A percentile compares a stretch with the other conserved stretches of the same genome.
These are phyloP conservation scores for Hiodon alosoides DNA, from an alignment of 2,113 vertebrate species.

Conservation along the genomic window DNA sequence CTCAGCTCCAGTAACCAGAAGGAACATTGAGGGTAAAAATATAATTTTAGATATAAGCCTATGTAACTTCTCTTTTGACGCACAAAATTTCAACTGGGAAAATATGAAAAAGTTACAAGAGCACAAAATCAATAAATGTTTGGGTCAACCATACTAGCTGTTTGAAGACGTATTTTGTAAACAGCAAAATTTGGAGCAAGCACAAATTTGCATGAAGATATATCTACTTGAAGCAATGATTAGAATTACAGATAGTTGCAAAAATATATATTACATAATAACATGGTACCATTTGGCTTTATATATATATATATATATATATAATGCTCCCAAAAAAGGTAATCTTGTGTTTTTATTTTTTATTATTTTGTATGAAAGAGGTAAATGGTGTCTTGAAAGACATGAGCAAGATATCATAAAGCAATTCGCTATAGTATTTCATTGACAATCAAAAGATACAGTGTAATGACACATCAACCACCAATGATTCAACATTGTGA, in stretches of 20 bases:
- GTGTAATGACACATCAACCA: background rate
- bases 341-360: background rate
- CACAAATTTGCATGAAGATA: background rate
- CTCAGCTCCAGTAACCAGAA: background rate
- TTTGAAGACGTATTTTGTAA: background rate
- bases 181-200: background rate
- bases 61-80: conserved; percentile 7
- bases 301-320: no score
- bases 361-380: background rate
- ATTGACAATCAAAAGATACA: background rate
- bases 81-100: background rate
- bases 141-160: background rate
- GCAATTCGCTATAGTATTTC: background rate
- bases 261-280: no score
- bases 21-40: background rate
- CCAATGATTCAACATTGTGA: background rate
- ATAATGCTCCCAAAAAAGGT: background rate
- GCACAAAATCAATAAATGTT: background rate
- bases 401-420: background rate
- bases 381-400: conserved; percentile 5
- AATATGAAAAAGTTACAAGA: conserved; percentile 9
- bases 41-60: background rate
- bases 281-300: no score
- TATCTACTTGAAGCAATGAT: no score
- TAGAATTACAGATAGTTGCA: no score